Percentiles rank a stretch among this genome's conserved stretches.
These are phyloP conservation scores for Malacoctenus gilli DNA, from an alignment of 2,797 vertebrate species.

Conservation along the genomic window DNA sequence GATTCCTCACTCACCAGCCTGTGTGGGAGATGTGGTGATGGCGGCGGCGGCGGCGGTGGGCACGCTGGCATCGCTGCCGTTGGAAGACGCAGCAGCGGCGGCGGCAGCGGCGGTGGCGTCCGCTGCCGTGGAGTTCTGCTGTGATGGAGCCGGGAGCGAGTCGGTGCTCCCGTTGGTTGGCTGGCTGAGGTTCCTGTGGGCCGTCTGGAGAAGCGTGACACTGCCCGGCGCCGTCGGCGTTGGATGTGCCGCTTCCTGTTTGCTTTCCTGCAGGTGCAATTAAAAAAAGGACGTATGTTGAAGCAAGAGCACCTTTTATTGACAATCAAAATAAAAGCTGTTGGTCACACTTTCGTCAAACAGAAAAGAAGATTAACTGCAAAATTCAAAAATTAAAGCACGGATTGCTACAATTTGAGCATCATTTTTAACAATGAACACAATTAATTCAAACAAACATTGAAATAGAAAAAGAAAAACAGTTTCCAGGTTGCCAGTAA, in stretches of 20 bases:
- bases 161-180: constrained; percentile 54
- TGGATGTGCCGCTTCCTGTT: constrained; percentile 3
- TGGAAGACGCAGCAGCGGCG: constrained; percentile 56
- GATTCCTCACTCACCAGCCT: constrained; percentile 63
- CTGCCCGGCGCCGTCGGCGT: constrained; percentile 47
- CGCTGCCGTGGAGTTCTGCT: constrained; percentile 57
- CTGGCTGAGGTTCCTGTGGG: constrained; percentile 65
- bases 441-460: too few relatives aligned
- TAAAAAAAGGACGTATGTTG: background rate
- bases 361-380: too few relatives aligned
- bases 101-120: constrained; percentile 17
- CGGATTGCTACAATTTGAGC: too few relatives aligned
- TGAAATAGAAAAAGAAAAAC: too few relatives aligned
- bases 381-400: too few relatives aligned
- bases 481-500: too few relatives aligned
- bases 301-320: too few relatives aligned
- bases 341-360: too few relatives aligned
- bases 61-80: constrained; percentile 47
- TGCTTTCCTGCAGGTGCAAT: constrained; percentile 65
- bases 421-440: too few relatives aligned
- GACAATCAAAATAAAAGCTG: too few relatives aligned
- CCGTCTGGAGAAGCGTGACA: constrained; percentile 52
- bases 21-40: constrained; percentile 45
- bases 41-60: constrained; percentile 10
- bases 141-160: background rate